These are phyloP conservation scores for Peromyscus leucopus DNA, from an alignment of 2,113 vertebrate genomes.

Conservation along the genomic window DNA sequence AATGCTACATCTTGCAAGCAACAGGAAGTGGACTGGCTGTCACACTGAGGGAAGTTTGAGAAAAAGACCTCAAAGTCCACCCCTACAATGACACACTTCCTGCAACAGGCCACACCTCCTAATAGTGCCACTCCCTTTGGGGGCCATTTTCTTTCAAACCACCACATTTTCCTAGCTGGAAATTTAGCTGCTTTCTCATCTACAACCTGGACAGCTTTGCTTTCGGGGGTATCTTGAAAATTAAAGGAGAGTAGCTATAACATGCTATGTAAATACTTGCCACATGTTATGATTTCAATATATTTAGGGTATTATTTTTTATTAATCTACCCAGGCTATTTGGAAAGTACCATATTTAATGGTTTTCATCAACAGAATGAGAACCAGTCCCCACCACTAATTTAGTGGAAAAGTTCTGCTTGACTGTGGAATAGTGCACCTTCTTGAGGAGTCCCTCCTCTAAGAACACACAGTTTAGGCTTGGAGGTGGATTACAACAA, in stretches of 20 bases:
- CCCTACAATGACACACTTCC: no score
- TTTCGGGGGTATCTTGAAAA: background rate
- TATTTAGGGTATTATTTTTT: background rate
- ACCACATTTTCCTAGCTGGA: background rate
- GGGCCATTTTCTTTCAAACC: no score
- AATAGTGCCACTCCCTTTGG: no score
- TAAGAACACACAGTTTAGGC: background rate
- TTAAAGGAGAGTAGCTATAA: background rate
- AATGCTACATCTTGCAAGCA: no score
- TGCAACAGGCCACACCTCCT: no score
- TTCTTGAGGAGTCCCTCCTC: background rate
- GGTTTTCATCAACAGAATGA: slow-evolving; percentile 22
- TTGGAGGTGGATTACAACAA: background rate
- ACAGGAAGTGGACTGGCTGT: no score
- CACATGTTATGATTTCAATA: background rate
- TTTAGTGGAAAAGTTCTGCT: background rate
- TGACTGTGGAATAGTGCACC: background rate
- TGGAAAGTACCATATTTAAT: background rate
- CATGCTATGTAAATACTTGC: background rate
- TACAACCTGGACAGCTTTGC: slow-evolving; percentile 37
- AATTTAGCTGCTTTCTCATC: background rate
- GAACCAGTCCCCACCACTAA: background rate
- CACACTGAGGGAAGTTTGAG: no score
- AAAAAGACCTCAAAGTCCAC: no score
- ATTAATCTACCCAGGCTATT: background rate